Evolutionary conservation across 2,113 vertebrate genomes (phyloP).

Genomic region (Alaudala cheleensis): DNA sequence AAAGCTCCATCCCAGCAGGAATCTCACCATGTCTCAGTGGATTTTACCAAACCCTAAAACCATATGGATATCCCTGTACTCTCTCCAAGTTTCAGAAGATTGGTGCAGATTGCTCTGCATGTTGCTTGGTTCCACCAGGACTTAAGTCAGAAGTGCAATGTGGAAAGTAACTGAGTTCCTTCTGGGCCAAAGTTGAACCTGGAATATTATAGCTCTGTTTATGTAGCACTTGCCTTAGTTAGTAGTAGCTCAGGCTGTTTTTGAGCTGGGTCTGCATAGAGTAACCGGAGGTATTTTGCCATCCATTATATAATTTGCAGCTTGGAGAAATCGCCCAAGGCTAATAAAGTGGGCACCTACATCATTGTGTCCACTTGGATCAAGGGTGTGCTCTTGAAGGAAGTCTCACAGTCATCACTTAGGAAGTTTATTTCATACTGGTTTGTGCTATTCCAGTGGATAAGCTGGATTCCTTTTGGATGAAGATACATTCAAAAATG

Average conservation of each 20-base stretch:
- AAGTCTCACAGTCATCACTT: not conserved
- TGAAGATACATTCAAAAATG: not conserved
- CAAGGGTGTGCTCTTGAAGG: not conserved
- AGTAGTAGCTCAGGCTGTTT: not conserved
- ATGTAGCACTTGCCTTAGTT: not conserved
- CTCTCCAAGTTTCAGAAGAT: not conserved
- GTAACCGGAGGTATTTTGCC: not conserved
- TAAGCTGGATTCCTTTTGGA: not conserved
- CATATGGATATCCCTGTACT: not conserved
- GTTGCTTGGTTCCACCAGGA: not conserved
- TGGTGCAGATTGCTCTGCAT: not conserved
- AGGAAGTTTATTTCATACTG: not conserved
- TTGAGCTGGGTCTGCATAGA: not conserved
- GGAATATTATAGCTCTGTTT: not conserved
- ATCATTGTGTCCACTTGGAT: not conserved
- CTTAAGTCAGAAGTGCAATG: not conserved
- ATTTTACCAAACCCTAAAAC: not conserved
- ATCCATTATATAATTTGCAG: not conserved
- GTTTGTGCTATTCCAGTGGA: not conserved
- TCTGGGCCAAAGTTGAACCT: not conserved
- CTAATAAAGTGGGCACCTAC: not conserved
- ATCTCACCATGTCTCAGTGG: not conserved
- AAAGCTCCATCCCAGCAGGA: not conserved
- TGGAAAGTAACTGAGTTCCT: not conserved
- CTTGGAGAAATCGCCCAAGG: not conserved